A percentile compares a stretch with the other conserved stretches of the same genome.
phyloP scores from a whole-genome alignment of 2,113 vertebrate species.

The Hoplias malabaricus region DNA sequence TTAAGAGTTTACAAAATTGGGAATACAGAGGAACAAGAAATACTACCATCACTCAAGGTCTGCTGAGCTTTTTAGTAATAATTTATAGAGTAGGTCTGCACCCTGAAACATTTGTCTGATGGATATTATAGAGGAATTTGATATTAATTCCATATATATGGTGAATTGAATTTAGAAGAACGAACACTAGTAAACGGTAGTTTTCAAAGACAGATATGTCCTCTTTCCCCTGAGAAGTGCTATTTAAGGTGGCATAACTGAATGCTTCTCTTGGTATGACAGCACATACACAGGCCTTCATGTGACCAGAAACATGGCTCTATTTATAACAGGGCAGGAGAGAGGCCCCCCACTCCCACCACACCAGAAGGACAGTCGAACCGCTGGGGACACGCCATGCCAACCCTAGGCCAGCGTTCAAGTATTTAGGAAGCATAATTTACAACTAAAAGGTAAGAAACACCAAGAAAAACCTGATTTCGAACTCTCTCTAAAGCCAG shows the following conservation, averaged over 20 bases:
- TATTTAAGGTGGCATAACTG: conserved; percentile 59
- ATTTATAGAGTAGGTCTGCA: too few species aligned
- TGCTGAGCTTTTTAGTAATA: too few species aligned
- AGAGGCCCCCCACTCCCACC: conserved; percentile 52
- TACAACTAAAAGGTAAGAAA: conserved; percentile 63
- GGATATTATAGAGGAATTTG: background rate
- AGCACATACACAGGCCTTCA: conserved; percentile 54
- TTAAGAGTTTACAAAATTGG: too few species aligned
- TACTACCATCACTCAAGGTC: too few species aligned
- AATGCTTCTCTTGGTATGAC: conserved; percentile 51
- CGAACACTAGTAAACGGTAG: background rate
- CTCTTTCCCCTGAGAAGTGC: background rate
- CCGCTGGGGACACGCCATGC: conserved; percentile 48
- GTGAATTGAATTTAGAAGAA: background rate
- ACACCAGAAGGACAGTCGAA: conserved; percentile 66
- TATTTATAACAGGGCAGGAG: conserved; percentile 72
- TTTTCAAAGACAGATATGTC: background rate
- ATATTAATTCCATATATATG: background rate
- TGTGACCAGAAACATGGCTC: conserved; percentile 69
- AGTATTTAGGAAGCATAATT: conserved; percentile 48
- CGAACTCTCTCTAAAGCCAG: background rate
- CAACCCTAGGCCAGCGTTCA: conserved; percentile 48
- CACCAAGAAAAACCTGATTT: background rate
- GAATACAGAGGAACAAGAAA: too few species aligned
- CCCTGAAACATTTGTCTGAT: too few species aligned